Base-by-base conservation (phyloP, 2,797 vertebrate genomes). In the Micrastur ruficollis region DNA sequence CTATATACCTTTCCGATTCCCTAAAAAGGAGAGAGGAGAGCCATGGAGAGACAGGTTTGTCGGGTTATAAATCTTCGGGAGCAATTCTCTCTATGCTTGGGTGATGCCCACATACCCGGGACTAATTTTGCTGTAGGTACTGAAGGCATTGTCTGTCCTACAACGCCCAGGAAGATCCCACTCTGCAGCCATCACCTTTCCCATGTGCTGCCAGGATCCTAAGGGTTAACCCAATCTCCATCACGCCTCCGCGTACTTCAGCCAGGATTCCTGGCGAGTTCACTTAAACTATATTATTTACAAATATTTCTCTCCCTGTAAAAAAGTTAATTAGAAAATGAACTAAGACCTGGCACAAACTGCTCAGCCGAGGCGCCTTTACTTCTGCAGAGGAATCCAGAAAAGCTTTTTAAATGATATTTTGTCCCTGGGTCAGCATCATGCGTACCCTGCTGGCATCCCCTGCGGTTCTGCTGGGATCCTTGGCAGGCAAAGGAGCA, bases 61-160 rank as follows among this genome's bases (percentile, higher is more conserved):
- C 2, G 5, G 32, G 26, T n/a, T 49, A 2, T 32, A 42, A 18
- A 13, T 42, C 29, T 19, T 2, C 0, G 26, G 52, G 59, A 50
- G 32, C 13, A 2, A 0, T 63, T 29, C 18, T 65, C 5, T 36
- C 0, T 0, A 20, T 19, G 32, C n/a, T 78, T 3, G 0, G 3
- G 31, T 23, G 63, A 26, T 68, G 13, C 27, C 68, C 46, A 5
- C 70, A 3, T 68, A 49, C 14, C 49, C 0, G 0, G 66, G 44
- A n/a, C 34, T 9, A 71, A 4, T 73, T 68, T 59, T 46, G 32
- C 50, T 19, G 13, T 5, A 11, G 53, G 5, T 31, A 7, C n/a
- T 9, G 50, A 75, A 50, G 59, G 16, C 32, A 1, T 6, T 18
- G 5, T 32, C 49, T 9, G 4, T n/a, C 58, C 79, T 81, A 11